phyloP scores from a whole-genome alignment of 2,797 vertebrate species.

The Tarsius wallacei region DNA sequence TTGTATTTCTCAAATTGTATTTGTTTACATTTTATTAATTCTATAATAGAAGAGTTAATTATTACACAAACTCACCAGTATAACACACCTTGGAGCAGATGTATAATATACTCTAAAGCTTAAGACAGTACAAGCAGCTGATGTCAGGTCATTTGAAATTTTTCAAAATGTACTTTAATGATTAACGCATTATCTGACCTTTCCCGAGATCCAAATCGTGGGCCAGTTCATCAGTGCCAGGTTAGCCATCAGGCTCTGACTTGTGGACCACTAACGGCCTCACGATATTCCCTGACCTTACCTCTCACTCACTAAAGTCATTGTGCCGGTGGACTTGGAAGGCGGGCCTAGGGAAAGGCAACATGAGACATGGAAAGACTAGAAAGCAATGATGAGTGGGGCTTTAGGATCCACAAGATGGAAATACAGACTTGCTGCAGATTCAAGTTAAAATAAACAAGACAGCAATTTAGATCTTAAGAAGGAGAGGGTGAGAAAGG shows the following conservation, averaged over 20 bases:
- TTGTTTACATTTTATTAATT: conserved; percentile 4
- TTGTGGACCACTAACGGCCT: background rate
- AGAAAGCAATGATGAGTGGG: background rate
- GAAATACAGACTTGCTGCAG: background rate
- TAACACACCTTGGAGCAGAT: background rate
- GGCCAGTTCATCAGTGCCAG: background rate
- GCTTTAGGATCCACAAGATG: background rate
- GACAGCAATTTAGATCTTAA: background rate
- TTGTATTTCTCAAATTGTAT: conserved; percentile 19
- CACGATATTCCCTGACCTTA: background rate
- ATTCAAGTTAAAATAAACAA: background rate
- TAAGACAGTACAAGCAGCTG: background rate
- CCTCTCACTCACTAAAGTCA: background rate
- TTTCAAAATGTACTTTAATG: conserved; percentile 7
- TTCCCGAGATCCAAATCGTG: background rate
- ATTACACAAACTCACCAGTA: background rate
- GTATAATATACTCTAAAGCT: accelerated
- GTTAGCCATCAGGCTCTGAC: background rate
- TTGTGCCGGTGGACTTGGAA: background rate
- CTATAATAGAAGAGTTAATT: background rate
- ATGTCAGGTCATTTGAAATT: background rate
- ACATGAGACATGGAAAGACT: background rate
- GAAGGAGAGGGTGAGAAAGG: background rate
- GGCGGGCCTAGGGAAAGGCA: background rate
- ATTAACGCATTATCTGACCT: background rate